These are phyloP conservation scores for Catharus minimus DNA, from an alignment of 2,113 vertebrate species.

Conservation along the genomic window DNA sequence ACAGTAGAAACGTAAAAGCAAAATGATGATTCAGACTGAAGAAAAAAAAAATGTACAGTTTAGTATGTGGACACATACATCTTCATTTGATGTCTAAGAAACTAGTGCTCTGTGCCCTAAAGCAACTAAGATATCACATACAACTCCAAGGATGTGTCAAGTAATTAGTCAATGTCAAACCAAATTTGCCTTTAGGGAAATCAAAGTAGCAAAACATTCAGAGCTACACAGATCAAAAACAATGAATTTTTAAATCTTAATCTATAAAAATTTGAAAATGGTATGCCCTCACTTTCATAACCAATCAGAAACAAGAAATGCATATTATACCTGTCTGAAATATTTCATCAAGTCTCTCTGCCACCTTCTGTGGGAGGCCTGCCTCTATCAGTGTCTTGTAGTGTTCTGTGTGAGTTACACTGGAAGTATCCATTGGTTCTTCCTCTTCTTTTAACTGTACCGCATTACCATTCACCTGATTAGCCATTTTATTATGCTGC, in stretches of 20 bases:
- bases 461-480: slow-evolving; percentile 98
- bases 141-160: slow-evolving; percentile 73
- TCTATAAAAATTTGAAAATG: slow-evolving; percentile 78
- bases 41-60: slow-evolving; percentile 64
- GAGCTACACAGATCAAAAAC: slow-evolving; percentile 81
- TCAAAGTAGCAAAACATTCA: slow-evolving; percentile 81
- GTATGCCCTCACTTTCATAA: slow-evolving; percentile 84
- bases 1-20: slow-evolving; percentile 79
- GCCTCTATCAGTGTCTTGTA: slow-evolving; percentile 95
- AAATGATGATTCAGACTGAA: slow-evolving; percentile 71
- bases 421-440: slow-evolving; percentile 95
- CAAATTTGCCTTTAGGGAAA: slow-evolving; percentile 76
- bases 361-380: slow-evolving; percentile 95
- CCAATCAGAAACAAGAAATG: slow-evolving; percentile 86
- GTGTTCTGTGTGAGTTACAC: slow-evolving; percentile 89
- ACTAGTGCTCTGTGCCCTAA: slow-evolving; percentile 68
- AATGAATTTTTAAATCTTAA: slow-evolving; percentile 77
- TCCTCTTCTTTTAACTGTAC: slow-evolving; percentile 92
- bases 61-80: slow-evolving; percentile 71
- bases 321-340: slow-evolving; percentile 96
- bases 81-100: slow-evolving; percentile 69
- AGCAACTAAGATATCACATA: slow-evolving; percentile 73
- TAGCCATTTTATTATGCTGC: slow-evolving; percentile 93
- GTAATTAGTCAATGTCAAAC: slow-evolving; percentile 73
- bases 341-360: slow-evolving; percentile 97